A percentile compares a stretch with the other conserved stretches of the same genome.
Evolutionary conservation across 2,888 invertebrate genomes (phyloP).

Genomic region (Pseudanteris insignis): DNA sequence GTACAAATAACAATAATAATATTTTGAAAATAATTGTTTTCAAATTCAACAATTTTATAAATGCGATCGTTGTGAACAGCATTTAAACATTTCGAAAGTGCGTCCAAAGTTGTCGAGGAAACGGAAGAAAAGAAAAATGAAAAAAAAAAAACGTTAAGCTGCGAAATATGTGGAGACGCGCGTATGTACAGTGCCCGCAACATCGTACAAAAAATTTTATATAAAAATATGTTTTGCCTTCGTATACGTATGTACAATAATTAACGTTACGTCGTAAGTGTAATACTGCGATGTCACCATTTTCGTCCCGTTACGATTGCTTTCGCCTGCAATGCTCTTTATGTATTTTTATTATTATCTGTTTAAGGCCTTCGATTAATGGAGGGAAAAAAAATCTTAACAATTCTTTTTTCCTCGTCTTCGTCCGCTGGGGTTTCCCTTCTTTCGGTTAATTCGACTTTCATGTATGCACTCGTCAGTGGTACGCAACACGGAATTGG

Average conservation of each 20-base stretch:
- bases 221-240: slow-evolving; percentile 64
- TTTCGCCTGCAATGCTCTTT: background rate
- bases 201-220: slow-evolving; percentile 63
- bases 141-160: too few species aligned
- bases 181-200: slow-evolving; percentile 56
- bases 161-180: slow-evolving; percentile 20
- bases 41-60: too few species aligned
- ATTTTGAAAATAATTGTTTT: too few species aligned
- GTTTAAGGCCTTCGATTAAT: too few species aligned
- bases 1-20: too few species aligned
- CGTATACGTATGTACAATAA: slow-evolving; percentile 56
- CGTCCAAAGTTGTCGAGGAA: too few species aligned
- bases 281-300: slow-evolving; percentile 64
- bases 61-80: too few species aligned
- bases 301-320: slow-evolving; percentile 30
- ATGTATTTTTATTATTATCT: background rate
- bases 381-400: background rate
- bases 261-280: slow-evolving; percentile 56
- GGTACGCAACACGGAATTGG: too few species aligned
- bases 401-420: background rate
- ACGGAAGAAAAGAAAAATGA: too few species aligned
- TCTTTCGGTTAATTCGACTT: background rate
- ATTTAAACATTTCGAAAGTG: too few species aligned
- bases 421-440: background rate
- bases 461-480: background rate